These are phyloP conservation scores for Cirrhinus mrigala DNA, from an alignment of 2,797 vertebrate genomes.

Conservation along the genomic window DNA sequence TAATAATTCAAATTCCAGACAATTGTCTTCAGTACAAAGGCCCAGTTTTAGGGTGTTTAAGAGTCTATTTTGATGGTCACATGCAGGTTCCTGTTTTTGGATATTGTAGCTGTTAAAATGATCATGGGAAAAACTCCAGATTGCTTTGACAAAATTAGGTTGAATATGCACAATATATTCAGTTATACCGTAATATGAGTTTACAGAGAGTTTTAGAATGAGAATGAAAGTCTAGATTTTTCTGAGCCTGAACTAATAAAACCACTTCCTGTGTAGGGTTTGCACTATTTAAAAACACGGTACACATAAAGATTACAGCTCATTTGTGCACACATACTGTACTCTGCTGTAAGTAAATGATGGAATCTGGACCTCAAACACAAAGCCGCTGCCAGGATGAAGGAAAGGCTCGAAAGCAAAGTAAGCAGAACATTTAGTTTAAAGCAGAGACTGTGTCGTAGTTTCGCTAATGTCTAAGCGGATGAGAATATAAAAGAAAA, in stretches of 20 bases:
- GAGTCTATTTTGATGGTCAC: not conserved
- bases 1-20: not conserved
- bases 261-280: not conserved
- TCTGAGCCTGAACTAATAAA: not conserved
- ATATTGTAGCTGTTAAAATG: too few relatives aligned
- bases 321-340: not conserved
- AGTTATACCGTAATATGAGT: not conserved
- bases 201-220: not conserved
- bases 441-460: not conserved
- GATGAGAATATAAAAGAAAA: not conserved
- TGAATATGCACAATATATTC: not conserved
- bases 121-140: not conserved
- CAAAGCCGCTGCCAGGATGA: not conserved
- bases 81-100: not conserved
- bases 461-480: not conserved
- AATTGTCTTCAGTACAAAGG: not conserved
- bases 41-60: not conserved
- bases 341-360: not conserved
- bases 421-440: not conserved
- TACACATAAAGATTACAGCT: not conserved
- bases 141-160: not conserved
- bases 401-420: not conserved
- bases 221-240: not conserved
- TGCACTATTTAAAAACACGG: not conserved
- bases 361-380: not conserved